A percentile compares a stretch with the other conserved stretches of the same genome.
Evolutionary conservation across 2,888 invertebrate species (phyloP).

Genomic region (Rutpela maculata): DNA sequence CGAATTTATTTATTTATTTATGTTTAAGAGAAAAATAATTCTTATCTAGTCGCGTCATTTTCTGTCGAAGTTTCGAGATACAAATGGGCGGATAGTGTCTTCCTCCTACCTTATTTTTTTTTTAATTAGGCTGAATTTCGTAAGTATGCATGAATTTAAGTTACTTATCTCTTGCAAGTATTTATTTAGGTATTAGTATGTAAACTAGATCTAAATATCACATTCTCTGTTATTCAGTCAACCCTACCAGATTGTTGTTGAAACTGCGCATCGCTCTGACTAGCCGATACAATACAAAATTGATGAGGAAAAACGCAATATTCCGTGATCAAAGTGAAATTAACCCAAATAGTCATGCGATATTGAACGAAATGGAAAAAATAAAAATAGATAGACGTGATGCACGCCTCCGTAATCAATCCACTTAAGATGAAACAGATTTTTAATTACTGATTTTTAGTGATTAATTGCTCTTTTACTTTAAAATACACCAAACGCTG

Average conservation of each 20-base stretch:
- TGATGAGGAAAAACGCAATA: conserved; percentile 1
- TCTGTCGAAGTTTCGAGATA: too few species aligned
- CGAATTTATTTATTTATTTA: too few species aligned
- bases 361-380: neutral
- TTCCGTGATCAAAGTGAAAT: neutral
- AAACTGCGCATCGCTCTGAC: neutral
- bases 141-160: too few species aligned
- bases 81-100: too few species aligned
- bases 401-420: neutral
- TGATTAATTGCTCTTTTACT: neutral
- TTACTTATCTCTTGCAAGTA: too few species aligned
- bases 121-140: too few species aligned
- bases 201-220: too few species aligned
- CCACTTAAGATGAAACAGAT: conserved; percentile 7
- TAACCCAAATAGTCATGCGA: neutral
- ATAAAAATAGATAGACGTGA: neutral
- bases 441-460: conserved; percentile 4
- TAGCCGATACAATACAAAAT: neutral
- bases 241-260: neutral
- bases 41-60: too few species aligned
- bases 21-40: too few species aligned
- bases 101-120: too few species aligned
- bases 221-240: neutral
- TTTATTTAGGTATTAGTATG: too few species aligned
- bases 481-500: neutral